Conservation (phyloP, 2,888 invertebrate species). For the Rosalia funebris region DNA sequence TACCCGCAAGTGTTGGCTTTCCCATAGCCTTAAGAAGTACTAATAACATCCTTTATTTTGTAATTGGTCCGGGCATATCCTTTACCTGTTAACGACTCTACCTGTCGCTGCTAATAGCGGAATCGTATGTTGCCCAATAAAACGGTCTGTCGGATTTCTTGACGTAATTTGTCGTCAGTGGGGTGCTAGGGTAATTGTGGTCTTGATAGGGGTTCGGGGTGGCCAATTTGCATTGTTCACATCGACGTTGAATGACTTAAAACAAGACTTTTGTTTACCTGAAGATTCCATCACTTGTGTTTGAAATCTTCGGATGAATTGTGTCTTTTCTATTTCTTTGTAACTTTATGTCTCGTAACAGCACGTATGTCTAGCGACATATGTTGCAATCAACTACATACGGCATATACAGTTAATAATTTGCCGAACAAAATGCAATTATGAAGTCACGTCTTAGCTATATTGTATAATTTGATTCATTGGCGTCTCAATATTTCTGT, state of each 20-base stretch:
- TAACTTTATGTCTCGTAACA: too few species aligned
- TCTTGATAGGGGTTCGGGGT: neutral
- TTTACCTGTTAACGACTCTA: conserved; percentile 40
- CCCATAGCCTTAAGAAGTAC: conserved; percentile 39
- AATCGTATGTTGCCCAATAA: conserved; percentile 35
- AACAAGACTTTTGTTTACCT: neutral
- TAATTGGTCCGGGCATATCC: conserved; percentile 46
- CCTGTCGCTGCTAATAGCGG: conserved; percentile 31
- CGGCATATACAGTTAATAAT: too few species aligned
- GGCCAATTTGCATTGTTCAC: neutral
- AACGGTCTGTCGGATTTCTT: conserved; percentile 7
- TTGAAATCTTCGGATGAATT: too few species aligned
- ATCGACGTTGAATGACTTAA: neutral
- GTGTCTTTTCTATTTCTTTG: too few species aligned
- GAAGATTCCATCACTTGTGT: too few species aligned
- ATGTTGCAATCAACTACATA: too few species aligned
- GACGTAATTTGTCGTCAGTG: neutral
- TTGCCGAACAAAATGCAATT: too few species aligned
- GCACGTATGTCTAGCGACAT: too few species aligned
- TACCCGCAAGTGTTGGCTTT: conserved; percentile 44
- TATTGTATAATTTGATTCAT: too few species aligned
- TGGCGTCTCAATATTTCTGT: too few species aligned
- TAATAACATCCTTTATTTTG: conserved; percentile 48
- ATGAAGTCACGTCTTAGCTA: too few species aligned
- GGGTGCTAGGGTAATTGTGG: neutral